phyloP scores from a whole-genome alignment of 64 coral and sea anemone genomes.

The Pachyseris speciosa region DNA sequence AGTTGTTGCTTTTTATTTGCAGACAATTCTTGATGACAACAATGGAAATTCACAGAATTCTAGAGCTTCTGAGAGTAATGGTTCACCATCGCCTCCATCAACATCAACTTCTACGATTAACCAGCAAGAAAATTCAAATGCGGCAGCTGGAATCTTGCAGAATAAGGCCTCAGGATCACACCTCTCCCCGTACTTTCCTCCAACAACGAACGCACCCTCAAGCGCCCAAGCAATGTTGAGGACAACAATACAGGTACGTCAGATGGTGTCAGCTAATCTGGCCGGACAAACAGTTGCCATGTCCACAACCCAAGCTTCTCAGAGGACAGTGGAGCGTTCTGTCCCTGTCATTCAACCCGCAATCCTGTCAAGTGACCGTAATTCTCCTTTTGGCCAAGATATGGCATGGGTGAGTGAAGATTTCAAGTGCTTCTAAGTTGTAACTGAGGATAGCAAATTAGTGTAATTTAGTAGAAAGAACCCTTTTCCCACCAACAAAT shows the following conservation, averaged over 20 bases:
- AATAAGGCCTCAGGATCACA: not conserved
- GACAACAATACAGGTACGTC: not conserved
- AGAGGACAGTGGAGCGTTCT: not conserved
- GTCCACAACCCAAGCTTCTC: not conserved
- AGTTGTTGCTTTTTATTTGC: not conserved
- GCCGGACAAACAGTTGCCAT: not conserved
- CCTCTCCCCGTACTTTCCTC: not conserved
- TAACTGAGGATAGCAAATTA: too few relatives aligned
- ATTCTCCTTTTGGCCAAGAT: slow-evolving; percentile 2
- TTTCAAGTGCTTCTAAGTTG: not conserved
- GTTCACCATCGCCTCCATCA: not conserved
- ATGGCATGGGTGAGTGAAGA: slow-evolving; percentile 26
- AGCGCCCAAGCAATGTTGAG: not conserved
- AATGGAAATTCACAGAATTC: not conserved
- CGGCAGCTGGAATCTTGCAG: not conserved
- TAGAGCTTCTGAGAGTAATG: not conserved
- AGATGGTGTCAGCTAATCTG: not conserved
- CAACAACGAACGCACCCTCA: not conserved
- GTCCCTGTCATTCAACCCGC: not conserved
- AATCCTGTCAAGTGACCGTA: not conserved
- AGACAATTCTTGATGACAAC: slow-evolving; percentile 50
- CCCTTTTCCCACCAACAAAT: too few relatives aligned
- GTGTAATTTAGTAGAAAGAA: too few relatives aligned
- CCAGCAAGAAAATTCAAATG: not conserved
- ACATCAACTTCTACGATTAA: not conserved